Evolutionary conservation across 2,888 invertebrate genomes (phyloP).

Genomic region (Craniophora ligustri): DNA sequence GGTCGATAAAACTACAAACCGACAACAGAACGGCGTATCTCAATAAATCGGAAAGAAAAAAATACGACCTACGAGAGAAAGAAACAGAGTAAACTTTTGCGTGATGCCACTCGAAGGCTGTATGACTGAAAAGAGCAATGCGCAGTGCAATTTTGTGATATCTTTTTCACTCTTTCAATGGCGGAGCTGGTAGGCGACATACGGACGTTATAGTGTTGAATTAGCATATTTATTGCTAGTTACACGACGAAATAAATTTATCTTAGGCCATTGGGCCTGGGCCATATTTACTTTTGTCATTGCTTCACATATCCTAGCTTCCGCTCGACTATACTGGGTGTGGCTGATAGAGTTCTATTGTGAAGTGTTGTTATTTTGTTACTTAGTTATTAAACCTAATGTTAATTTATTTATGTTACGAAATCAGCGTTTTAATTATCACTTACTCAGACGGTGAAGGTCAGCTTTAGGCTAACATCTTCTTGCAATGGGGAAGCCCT

Average conservation of each 20-base stretch:
- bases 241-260: constrained; percentile 85
- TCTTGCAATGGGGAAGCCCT: constrained; percentile 10
- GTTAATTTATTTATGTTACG: not conserved
- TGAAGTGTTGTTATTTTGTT: constrained; percentile 12
- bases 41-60: constrained; percentile 73
- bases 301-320: constrained; percentile 68
- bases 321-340: constrained; percentile 61
- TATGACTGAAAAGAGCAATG: constrained; percentile 86
- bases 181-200: constrained; percentile 82
- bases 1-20: constrained; percentile 86
- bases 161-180: constrained; percentile 87
- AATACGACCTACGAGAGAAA: constrained; percentile 78
- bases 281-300: constrained; percentile 72
- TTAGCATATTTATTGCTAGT: constrained; percentile 88
- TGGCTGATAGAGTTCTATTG: constrained; percentile 42
- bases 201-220: constrained; percentile 87
- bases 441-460: too few relatives aligned
- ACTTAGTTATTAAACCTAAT: not conserved
- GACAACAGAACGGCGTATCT: constrained; percentile 79
- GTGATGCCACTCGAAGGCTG: constrained; percentile 73
- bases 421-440: too few relatives aligned
- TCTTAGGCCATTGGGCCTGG: constrained; percentile 78
- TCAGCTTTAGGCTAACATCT: too few relatives aligned
- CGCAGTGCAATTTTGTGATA: constrained; percentile 88
- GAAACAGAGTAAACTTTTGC: constrained; percentile 80